Evolutionary conservation across 1,140 invertebrate species (phyloP).

Genomic region (Trypoxylus dichotomus): DNA sequence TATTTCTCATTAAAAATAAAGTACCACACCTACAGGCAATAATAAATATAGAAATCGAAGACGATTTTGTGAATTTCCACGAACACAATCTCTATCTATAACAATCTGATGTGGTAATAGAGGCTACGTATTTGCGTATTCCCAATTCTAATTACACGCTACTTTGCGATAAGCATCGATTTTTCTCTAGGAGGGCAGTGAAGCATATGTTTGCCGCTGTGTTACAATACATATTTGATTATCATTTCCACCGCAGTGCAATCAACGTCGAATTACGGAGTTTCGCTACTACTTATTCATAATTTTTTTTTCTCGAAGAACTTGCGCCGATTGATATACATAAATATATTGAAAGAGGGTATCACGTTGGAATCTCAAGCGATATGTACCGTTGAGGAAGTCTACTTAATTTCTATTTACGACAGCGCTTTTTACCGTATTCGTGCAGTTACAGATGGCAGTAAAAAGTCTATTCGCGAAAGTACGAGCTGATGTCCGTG

Average conservation of each 20-base stretch:
- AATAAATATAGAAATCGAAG: no score
- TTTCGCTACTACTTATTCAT: background rate
- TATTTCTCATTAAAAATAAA: no score
- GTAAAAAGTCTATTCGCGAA: constrained; percentile 51
- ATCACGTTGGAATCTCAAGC: background rate
- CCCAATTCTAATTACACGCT: no score
- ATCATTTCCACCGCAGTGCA: background rate
- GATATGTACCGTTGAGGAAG: background rate
- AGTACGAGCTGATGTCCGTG: constrained; percentile 48
- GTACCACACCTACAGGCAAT: no score
- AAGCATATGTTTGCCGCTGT: background rate
- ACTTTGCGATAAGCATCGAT: background rate
- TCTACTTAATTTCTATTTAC: constrained; percentile 48
- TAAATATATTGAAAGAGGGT: no score
- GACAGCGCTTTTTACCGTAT: constrained; percentile 49
- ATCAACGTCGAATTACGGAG: background rate
- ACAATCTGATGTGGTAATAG: no score
- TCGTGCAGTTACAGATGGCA: constrained; percentile 53
- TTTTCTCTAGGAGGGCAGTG: background rate
- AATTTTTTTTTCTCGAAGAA: no score
- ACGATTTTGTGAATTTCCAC: no score
- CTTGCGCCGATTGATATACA: no score
- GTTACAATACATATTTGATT: background rate
- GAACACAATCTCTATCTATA: no score
- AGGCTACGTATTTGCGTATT: no score